Conservation (phyloP, 2,113 vertebrate species). For the Mesembrinibis cayennensis region DNA sequence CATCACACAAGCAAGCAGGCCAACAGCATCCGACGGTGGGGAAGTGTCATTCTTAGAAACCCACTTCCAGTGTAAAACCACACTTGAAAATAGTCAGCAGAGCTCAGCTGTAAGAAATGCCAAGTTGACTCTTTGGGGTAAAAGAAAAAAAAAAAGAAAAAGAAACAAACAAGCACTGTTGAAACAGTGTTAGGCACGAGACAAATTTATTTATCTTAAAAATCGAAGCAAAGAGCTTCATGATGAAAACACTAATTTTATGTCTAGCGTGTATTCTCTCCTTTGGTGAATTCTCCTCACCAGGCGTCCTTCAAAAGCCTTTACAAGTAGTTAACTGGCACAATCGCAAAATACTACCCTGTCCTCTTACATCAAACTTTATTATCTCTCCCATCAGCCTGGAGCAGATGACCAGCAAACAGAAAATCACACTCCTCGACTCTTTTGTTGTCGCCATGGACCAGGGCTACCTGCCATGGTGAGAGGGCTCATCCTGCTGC, state of each 20-base stretch:
- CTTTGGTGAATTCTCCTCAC: not conserved
- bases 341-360: not conserved
- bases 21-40: not conserved
- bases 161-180: not conserved
- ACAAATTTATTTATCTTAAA: not conserved
- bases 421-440: accelerated
- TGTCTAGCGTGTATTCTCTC: not conserved
- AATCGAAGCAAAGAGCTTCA: not conserved
- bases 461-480: not conserved
- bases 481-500: not conserved
- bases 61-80: not conserved
- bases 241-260: not conserved
- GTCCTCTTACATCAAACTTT: not conserved
- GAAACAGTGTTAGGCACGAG: not conserved
- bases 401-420: not conserved
- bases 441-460: accelerated
- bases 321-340: not conserved
- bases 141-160: not conserved
- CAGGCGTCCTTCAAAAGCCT: not conserved
- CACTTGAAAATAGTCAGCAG: not conserved
- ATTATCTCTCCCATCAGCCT: not conserved
- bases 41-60: not conserved
- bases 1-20: not conserved
- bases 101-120: not conserved
- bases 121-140: not conserved